A percentile compares a stretch with the other conserved stretches of the same genome.
Evolutionary conservation across 2,797 vertebrate genomes (phyloP).

Genomic region (Hypotaenidia okinawae): DNA sequence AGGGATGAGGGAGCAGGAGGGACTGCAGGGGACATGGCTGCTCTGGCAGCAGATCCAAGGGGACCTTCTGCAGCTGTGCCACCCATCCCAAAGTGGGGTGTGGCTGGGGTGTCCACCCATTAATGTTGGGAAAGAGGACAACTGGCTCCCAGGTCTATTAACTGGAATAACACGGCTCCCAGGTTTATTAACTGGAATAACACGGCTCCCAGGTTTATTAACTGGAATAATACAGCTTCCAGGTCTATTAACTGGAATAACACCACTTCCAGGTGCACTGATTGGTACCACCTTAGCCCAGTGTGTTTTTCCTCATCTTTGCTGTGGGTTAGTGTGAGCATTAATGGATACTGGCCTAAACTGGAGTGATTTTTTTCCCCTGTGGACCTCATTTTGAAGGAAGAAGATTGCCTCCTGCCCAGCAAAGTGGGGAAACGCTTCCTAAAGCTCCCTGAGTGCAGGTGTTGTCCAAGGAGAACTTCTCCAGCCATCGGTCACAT

Average conservation of each 20-base stretch:
- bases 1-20: neutral
- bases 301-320: neutral
- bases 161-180: neutral
- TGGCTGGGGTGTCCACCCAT: neutral
- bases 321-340: rapidly evolving
- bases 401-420: rapidly evolving
- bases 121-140: neutral
- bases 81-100: neutral
- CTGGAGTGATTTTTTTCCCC: rapidly evolving
- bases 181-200: too few relatives aligned
- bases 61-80: neutral
- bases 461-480: neutral
- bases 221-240: neutral
- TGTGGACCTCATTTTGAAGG: neutral
- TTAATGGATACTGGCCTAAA: neutral
- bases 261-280: neutral
- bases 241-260: neutral
- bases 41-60: neutral
- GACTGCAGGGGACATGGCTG: neutral
- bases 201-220: neutral
- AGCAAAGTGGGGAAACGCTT: neutral
- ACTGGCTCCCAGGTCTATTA: neutral
- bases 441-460: neutral
- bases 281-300: too few relatives aligned
- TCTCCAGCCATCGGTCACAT: rapidly evolving